phyloP scores from a whole-genome alignment of 2,888 invertebrate species.

The Pammene aurita region DNA sequence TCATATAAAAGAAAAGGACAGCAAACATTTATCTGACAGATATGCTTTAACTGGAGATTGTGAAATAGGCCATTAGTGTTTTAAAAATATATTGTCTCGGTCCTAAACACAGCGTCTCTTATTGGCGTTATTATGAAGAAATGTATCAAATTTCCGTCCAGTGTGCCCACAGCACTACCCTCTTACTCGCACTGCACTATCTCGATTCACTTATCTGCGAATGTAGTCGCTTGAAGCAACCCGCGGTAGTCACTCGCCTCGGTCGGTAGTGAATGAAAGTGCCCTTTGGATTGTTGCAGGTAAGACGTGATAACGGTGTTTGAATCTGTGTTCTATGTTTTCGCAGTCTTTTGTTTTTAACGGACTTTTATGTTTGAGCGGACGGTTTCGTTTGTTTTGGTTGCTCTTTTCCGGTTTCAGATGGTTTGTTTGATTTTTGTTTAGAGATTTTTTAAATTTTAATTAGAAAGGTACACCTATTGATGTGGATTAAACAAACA shows the following conservation, averaged over 20 bases:
- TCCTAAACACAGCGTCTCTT: not conserved
- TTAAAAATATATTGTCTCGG: too few species aligned
- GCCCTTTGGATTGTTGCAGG: conserved; percentile 35
- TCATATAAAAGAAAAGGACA: too few species aligned
- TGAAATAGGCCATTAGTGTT: too few species aligned
- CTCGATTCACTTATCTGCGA: conserved; percentile 76
- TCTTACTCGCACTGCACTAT: conserved; percentile 74
- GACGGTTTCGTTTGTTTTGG: conserved; percentile 9
- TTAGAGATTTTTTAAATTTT: not conserved
- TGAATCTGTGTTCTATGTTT: conserved; percentile 21
- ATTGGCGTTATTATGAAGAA: not conserved
- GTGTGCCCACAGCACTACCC: conserved; percentile 56
- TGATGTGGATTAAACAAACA: too few species aligned
- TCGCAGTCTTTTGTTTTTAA: conserved; percentile 24
- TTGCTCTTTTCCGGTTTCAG: not conserved
- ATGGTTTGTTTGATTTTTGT: not conserved
- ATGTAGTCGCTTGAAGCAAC: conserved; percentile 65
- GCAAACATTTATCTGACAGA: too few species aligned
- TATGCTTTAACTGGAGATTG: too few species aligned
- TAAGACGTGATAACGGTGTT: conserved; percentile 36
- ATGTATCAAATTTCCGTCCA: conserved; percentile 7
- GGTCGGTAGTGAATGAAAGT: conserved; percentile 40
- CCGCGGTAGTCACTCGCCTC: conserved; percentile 64
- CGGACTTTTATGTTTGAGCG: conserved; percentile 19
- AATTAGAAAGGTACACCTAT: too few species aligned